Evolutionary conservation across 2,797 vertebrate genomes (phyloP), one percentile per base, ranked within the genome.

Genomic region (Heliangelus exortis): DNA sequence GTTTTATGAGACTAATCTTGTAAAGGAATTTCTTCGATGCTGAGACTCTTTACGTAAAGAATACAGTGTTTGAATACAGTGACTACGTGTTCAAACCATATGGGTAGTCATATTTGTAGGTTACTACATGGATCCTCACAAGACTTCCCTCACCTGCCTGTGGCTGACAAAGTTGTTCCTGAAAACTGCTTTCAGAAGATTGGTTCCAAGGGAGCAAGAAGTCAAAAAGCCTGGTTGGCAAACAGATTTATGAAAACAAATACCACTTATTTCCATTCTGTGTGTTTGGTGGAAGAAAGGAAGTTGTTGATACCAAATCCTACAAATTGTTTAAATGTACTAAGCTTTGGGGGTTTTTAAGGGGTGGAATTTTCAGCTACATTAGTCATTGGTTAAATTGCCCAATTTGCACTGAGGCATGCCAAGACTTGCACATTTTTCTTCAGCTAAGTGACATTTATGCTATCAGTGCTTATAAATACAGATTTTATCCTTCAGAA

Each of bases 401-500:
- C 26, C 39, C 71, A 59, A 2, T 7, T 71, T 23, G 28, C 61
- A 78, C 57, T n/a, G 43, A 86, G 63, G 26, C 33, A 18, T 2
- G 17, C 12, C n/a, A 63, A 67, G 39, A 61, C 26, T 75, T 55
- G 7, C 0, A 0, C 15, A 5, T 59, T 87, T 81, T 61, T 53
- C 28, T 81, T 50, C 67, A 57, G 79, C 58, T 75, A 48, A 45
- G 58, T 12, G 15, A 39, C 2, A 2, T 15, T 53, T 58, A 59
- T 0, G 1, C 22, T 28, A 75, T 23, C 33, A 50, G 34, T 59
- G 6, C 10, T 28, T 36, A 26, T 10, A 77, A 62, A 66, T 8
- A 31, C 48, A n/a, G 25, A 91, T 53, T 62, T 55, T 34, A 34
- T 39, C 28, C 20, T 71, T 62, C 50, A 57, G 26, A 72, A 69